Evolutionary conservation across 2,113 vertebrate species (phyloP).

Genomic region (Oreochromis niloticus): DNA sequence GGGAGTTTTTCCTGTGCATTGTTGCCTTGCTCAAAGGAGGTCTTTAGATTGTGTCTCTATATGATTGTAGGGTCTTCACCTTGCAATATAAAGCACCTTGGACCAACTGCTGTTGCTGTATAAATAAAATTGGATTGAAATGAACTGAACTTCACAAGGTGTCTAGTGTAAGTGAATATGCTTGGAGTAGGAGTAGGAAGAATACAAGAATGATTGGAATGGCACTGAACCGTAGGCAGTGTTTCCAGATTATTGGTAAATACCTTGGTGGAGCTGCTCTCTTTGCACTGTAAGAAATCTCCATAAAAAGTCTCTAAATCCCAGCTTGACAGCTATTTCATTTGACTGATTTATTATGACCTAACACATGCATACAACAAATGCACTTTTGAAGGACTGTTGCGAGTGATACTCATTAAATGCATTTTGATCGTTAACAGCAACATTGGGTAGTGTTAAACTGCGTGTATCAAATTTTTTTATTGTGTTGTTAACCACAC

Average conservation of each 20-base stretch:
- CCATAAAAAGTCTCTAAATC: neutral
- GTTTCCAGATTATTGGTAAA: neutral
- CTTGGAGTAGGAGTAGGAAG: neutral
- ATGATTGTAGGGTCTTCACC: fast-evolving
- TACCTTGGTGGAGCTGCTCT: neutral
- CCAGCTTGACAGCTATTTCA: neutral
- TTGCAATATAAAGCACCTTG: fast-evolving
- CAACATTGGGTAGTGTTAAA: fast-evolving
- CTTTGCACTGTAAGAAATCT: fast-evolving
- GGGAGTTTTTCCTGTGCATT: neutral
- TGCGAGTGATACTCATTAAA: neutral
- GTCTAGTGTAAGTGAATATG: neutral
- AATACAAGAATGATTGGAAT: no score
- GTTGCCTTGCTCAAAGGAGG: fast-evolving
- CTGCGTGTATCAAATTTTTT: neutral
- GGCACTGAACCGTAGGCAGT: fast-evolving
- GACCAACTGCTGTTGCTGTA: fast-evolving
- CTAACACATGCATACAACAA: neutral
- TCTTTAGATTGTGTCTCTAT: neutral
- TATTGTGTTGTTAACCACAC: neutral
- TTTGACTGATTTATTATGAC: neutral
- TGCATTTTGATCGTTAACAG: fast-evolving
- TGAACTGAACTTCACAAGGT: neutral
- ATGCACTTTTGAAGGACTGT: neutral
- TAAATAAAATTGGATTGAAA: neutral